A percentile compares a stretch with the other conserved stretches of the same genome.
Conservation (phyloP, 2,888 invertebrate genomes). For the Emmelina monodactyla region DNA sequence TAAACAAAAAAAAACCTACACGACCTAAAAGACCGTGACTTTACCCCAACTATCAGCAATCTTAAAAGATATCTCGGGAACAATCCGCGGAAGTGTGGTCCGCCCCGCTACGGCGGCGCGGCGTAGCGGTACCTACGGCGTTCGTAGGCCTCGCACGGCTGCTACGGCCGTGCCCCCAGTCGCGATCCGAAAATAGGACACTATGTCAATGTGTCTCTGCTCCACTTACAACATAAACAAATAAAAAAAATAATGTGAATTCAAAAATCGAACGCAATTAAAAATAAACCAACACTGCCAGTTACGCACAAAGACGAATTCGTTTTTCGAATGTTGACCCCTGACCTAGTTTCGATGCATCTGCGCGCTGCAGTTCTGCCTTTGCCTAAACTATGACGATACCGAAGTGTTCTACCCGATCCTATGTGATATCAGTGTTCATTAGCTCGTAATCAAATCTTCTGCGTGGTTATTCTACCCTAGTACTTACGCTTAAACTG, state of each 20-base stretch:
- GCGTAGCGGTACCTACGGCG: constrained; percentile 43
- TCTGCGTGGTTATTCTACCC: background rate
- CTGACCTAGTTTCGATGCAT: constrained; percentile 51
- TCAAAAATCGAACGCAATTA: constrained; percentile 17
- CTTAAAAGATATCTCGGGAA: constrained; percentile 28
- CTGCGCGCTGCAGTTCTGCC: constrained; percentile 34
- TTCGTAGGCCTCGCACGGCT: constrained; percentile 58
- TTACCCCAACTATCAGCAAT: background rate
- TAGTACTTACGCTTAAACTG: constrained; percentile 9
- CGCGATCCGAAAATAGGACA: constrained; percentile 36
- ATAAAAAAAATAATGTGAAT: constrained; percentile 27
- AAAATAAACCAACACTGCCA: constrained; percentile 11
- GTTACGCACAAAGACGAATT: constrained; percentile 29
- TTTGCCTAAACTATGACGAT: background rate
- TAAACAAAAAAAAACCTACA: background rate
- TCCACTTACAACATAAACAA: constrained; percentile 22
- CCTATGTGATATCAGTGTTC: constrained; percentile 53
- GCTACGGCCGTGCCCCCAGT: constrained; percentile 34
- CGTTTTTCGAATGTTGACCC: constrained; percentile 34
- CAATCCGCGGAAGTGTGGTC: constrained; percentile 37
- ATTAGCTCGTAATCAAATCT: constrained; percentile 31
- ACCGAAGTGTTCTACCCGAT: background rate
- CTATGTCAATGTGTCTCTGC: constrained; percentile 38
- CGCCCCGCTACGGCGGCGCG: constrained; percentile 35
- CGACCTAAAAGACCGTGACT: background rate